phyloP scores from a whole-genome alignment of 2,113 vertebrate genomes.

The Argyrosomus japonicus region DNA sequence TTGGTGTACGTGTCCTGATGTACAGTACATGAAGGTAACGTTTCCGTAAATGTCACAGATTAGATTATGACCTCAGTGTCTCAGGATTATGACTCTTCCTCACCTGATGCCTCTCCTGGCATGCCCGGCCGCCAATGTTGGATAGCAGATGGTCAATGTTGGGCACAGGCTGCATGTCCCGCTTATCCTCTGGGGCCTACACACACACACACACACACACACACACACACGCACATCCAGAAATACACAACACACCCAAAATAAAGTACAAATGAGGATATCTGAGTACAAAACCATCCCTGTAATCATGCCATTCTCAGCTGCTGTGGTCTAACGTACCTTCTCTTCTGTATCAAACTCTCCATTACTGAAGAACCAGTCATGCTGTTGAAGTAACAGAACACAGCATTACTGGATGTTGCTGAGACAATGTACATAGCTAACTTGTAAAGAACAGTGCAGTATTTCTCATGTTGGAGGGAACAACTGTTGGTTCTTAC shows the following conservation, averaged over 20 bases:
- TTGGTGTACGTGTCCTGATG: too few species aligned
- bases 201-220: background rate
- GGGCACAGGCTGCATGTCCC: slow-evolving; percentile 88
- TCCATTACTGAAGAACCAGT: slow-evolving; percentile 94
- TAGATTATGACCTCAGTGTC: background rate
- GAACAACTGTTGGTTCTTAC: slow-evolving; percentile 77
- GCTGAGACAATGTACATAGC: background rate
- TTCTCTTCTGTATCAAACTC: slow-evolving; percentile 88
- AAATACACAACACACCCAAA: slow-evolving; percentile 1
- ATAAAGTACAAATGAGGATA: background rate
- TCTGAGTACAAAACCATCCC: background rate
- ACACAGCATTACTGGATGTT: background rate
- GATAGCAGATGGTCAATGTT: slow-evolving; percentile 97
- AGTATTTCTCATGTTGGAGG: background rate
- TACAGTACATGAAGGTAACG: background rate
- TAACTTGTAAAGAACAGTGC: background rate
- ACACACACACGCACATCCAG: background rate
- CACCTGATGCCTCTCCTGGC: slow-evolving; percentile 91
- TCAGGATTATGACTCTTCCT: slow-evolving; percentile 54
- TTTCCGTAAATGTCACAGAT: background rate
- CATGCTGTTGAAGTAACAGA: slow-evolving; percentile 68
- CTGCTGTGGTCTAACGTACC: slow-evolving; percentile 77
- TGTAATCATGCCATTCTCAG: background rate
- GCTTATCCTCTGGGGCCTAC: slow-evolving; percentile 91
- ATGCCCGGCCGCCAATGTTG: slow-evolving; percentile 92